Evolutionary conservation across 2,113 vertebrate genomes (phyloP), one percentile per base, ranked within the genome.

Genomic region (Cariama cristata): DNA sequence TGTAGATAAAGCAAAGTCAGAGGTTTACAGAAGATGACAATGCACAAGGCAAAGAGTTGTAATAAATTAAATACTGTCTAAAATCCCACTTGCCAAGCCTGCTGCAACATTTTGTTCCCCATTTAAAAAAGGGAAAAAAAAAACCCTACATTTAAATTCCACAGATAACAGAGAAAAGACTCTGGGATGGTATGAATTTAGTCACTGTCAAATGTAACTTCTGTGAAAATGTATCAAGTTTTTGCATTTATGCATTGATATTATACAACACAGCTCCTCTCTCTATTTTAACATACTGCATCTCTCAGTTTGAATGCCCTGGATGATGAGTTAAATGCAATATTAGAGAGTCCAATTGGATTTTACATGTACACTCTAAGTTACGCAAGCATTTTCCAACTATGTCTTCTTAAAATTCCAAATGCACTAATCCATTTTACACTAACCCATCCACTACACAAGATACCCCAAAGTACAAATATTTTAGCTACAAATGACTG

Each of bases 401-500:
- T 59, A n/a, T 1, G 4, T 50, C 27, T 59, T 90, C 49, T 69
- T 74, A 83, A 83, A 90, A 88, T 71, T 88, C 30, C 26, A 79
- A 44, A 35, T 17, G 19, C 21, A 80, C 14, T 44, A 71, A 83
- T 52, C 86, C 5, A 59, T 80, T 86, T 92, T 82, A 82, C 22
- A 42, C 42, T 66, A 94, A 67, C 8, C 55, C 35, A 67, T 52
- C 16, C 0, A 1, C 72, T 52, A 55, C 9, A 71, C 7, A 68
- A 74, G 19, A 79, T 33, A 91, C 1, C 1, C 40, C 16, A 28
- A 85, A 86, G 14, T 27, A 74, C 9, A n/a, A 74, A n/a, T 69
- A 74, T 47, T 96, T 92, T 44, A 59, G 32, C n/a, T 59, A 91
- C 50, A 87, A 81, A 71, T 72, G 28, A 84, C 83, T 89, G 89